These are phyloP conservation scores for Neotoxoptera formosana DNA, from an alignment of 1,140 invertebrate genomes.

Conservation along the genomic window DNA sequence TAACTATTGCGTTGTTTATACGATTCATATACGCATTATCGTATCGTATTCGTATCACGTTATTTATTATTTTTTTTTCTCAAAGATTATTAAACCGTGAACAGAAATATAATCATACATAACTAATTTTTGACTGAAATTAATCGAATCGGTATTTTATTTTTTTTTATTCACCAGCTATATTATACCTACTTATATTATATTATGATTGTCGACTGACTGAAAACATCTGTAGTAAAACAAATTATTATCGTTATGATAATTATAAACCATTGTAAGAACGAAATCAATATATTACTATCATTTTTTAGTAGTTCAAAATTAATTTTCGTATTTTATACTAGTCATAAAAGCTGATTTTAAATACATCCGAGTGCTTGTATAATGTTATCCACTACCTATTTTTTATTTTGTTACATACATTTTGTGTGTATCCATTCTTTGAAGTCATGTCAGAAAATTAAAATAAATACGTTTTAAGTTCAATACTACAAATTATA, in stretches of 20 bases:
- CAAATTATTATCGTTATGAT: neutral
- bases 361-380: neutral
- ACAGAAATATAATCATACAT: slow-evolving; percentile 26
- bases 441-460: neutral
- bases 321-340: neutral
- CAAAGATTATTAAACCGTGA: slow-evolving; percentile 1
- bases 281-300: neutral
- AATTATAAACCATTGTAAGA: neutral
- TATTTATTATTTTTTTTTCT: neutral
- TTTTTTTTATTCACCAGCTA: neutral
- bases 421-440: neutral
- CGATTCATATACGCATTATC: neutral
- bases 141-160: neutral
- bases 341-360: neutral
- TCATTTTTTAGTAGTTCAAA: neutral
- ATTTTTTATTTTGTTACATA: neutral
- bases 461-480: neutral
- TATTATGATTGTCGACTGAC: neutral
- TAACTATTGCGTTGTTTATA: slow-evolving; percentile 13
- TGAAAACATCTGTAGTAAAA: slow-evolving; percentile 4
- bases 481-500: neutral
- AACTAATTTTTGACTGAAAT: slow-evolving; percentile 21
- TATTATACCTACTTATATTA: too few relatives aligned
- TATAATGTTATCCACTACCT: neutral
- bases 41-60: neutral